Conservation (phyloP, 2,888 invertebrate genomes). For the Stenurella melanura region DNA sequence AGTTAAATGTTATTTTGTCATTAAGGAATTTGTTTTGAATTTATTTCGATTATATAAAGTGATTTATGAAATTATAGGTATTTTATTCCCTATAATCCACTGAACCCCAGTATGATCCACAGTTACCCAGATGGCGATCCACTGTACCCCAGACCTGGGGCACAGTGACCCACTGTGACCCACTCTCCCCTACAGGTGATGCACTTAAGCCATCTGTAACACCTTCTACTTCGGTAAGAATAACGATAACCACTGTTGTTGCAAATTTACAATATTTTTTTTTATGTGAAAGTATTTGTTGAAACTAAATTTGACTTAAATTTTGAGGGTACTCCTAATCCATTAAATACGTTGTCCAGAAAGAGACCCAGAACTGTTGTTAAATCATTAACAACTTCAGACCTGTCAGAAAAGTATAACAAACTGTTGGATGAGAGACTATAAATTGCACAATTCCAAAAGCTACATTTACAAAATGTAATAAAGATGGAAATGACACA, state of each 20-base stretch:
- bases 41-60: no score
- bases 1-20: no score
- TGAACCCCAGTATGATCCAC: no score
- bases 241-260: not conserved
- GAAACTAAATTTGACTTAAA: not conserved
- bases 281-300: not conserved
- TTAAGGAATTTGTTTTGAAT: no score
- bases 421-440: slow-evolving; percentile 23
- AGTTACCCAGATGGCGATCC: no score
- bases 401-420: slow-evolving; percentile 34
- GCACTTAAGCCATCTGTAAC: not conserved
- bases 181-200: not conserved
- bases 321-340: slow-evolving; percentile 13
- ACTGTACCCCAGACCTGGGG: no score
- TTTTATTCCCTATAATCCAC: no score
- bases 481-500: slow-evolving; percentile 2
- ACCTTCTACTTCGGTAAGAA: slow-evolving; percentile 15
- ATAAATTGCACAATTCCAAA: not conserved
- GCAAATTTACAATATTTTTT: not conserved
- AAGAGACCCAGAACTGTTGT: slow-evolving; percentile 24
- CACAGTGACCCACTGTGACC: no score
- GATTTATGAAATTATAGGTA: no score
- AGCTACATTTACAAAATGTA: slow-evolving; percentile 8
- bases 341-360: not conserved
- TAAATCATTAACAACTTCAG: slow-evolving; percentile 33